phyloP scores from a whole-genome alignment of 2,888 invertebrate genomes.

The Holacanthella duospinosa region DNA sequence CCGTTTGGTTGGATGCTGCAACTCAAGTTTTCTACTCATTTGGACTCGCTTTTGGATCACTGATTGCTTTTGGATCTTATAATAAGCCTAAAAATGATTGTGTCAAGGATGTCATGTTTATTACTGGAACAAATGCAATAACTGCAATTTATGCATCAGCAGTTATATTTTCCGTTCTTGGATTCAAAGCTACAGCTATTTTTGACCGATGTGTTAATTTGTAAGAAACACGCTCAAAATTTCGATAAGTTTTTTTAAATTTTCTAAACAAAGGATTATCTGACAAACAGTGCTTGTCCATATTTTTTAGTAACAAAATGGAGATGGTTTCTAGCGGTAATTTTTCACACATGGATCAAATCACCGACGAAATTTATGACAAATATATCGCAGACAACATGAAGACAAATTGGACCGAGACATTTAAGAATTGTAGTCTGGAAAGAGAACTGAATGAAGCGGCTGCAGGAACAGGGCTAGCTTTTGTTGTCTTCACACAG shows the following conservation, averaged over 20 bases:
- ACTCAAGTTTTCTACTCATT: slow-evolving; percentile 95
- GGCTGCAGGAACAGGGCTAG: slow-evolving; percentile 88
- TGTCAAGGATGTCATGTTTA: slow-evolving; percentile 77
- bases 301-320: slow-evolving; percentile 45
- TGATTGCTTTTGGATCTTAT: slow-evolving; percentile 92
- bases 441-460: slow-evolving; percentile 70
- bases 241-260: not conserved
- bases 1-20: slow-evolving; percentile 91
- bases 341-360: slow-evolving; percentile 43
- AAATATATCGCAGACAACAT: slow-evolving; percentile 13
- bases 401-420: slow-evolving; percentile 8
- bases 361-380: slow-evolving; percentile 47
- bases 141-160: slow-evolving; percentile 91
- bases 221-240: slow-evolving; percentile 46
- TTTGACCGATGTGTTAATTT: slow-evolving; percentile 68
- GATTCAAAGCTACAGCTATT: slow-evolving; percentile 87
- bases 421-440: slow-evolving; percentile 57
- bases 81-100: slow-evolving; percentile 91
- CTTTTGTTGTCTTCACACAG: slow-evolving; percentile 86
- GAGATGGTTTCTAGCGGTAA: slow-evolving; percentile 38
- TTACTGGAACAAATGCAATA: slow-evolving; percentile 82
- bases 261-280: not conserved
- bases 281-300: not conserved
- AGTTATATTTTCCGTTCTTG: slow-evolving; percentile 88
- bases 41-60: slow-evolving; percentile 85